Conservation (phyloP, 2,888 invertebrate genomes). For the Polydrusus cervinus region DNA sequence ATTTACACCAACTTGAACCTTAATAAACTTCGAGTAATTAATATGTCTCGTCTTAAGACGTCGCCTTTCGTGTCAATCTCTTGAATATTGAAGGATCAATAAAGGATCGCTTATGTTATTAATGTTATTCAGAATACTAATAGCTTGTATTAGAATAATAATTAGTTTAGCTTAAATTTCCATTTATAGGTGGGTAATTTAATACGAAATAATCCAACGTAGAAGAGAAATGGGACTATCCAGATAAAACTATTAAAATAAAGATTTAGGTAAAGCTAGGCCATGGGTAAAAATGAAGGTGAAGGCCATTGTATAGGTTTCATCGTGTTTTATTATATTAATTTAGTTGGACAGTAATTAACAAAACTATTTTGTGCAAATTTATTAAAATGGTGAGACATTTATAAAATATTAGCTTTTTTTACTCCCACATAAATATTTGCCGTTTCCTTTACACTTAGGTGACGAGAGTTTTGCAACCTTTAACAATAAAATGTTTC, state of each 20-base stretch:
- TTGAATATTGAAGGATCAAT: slow-evolving; percentile 39
- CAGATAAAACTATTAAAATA: slow-evolving; percentile 6
- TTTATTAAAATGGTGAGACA: no score
- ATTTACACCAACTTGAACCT: slow-evolving; percentile 38
- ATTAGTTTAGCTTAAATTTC: slow-evolving; percentile 53
- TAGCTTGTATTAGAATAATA: slow-evolving; percentile 48
- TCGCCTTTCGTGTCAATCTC: slow-evolving; percentile 32
- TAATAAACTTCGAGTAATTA: slow-evolving; percentile 50
- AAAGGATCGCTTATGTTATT: slow-evolving; percentile 50
- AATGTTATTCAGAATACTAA: slow-evolving; percentile 52
- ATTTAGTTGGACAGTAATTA: no score
- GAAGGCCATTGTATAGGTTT: no score
- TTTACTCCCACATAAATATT: no score
- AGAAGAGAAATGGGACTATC: slow-evolving; percentile 5
- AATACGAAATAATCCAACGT: slow-evolving; percentile 24
- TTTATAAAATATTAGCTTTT: no score
- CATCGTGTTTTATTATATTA: no score
- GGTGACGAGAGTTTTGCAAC: no score
- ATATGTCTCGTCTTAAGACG: slow-evolving; percentile 42
- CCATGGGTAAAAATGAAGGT: background rate
- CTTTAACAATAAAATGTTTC: no score
- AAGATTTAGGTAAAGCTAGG: background rate
- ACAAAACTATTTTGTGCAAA: no score
- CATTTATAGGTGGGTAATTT: slow-evolving; percentile 35
- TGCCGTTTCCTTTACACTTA: no score